A percentile compares a stretch with the other conserved stretches of the same genome.
phyloP scores from a whole-genome alignment of 2,113 vertebrate species.

The Vulpes lagopus region DNA sequence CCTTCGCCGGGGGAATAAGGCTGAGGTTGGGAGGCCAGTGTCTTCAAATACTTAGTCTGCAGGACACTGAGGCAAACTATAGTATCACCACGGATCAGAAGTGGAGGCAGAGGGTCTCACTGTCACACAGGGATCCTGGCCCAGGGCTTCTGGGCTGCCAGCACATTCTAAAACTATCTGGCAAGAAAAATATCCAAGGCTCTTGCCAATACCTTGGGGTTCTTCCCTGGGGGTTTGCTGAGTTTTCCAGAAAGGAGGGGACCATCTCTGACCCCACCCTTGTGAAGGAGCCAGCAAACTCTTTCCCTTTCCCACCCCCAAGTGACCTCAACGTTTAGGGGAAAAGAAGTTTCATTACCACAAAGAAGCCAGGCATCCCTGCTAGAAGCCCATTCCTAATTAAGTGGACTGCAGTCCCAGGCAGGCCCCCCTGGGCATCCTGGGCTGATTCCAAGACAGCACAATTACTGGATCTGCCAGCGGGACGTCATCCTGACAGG shows the following conservation, averaged over 20 bases:
- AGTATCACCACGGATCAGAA: rapidly evolving
- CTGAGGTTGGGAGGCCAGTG: neutral
- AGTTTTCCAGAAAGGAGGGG: neutral
- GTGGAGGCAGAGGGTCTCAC: neutral
- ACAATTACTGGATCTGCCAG: neutral
- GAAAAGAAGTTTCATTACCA: constrained; percentile 1
- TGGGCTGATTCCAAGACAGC: neutral
- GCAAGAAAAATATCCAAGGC: neutral
- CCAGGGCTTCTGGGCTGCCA: neutral
- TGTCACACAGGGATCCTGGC: neutral
- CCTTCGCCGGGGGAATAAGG: neutral
- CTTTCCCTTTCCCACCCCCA: neutral
- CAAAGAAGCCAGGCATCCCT: neutral
- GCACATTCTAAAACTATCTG: neutral
- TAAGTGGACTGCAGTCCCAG: neutral
- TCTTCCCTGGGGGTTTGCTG: neutral
- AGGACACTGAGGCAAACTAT: neutral
- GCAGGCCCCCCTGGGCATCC: neutral
- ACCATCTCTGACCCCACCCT: neutral
- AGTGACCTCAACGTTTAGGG: constrained; percentile 14
- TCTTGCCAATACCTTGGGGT: neutral
- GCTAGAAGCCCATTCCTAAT: neutral
- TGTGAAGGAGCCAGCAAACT: neutral
- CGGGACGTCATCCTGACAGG: neutral
- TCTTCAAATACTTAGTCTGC: neutral